These are phyloP conservation scores for Drosophila athabasca DNA, from an alignment of 1,140 invertebrate genomes.

Conservation along the genomic window DNA sequence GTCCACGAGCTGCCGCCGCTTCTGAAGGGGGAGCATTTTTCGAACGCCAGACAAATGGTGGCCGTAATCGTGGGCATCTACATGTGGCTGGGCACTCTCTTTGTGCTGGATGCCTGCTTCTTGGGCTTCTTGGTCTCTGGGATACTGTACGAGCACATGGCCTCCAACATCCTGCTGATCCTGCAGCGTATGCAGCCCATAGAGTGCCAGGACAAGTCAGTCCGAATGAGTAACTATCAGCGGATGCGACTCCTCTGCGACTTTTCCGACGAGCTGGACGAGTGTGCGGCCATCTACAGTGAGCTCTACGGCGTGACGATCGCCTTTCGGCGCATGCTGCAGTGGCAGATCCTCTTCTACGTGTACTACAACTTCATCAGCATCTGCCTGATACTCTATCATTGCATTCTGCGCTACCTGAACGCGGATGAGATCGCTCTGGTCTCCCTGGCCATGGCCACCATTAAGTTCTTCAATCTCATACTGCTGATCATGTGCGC, in stretches of 20 bases:
- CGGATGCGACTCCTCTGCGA: conserved; percentile 63
- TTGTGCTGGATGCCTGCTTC: conserved; percentile 65
- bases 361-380: conserved; percentile 71
- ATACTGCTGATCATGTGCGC: conserved; percentile 68
- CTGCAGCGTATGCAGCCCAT: conserved; percentile 53
- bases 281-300: conserved; percentile 54
- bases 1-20: conserved; percentile 54
- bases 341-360: conserved; percentile 72
- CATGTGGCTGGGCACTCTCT: conserved; percentile 71
- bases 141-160: conserved; percentile 67
- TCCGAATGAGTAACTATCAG: conserved; percentile 43
- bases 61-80: conserved; percentile 44
- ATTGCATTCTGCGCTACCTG: conserved; percentile 56
- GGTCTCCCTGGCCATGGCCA: conserved; percentile 40
- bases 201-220: conserved; percentile 19
- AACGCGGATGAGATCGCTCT: conserved; percentile 28
- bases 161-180: conserved; percentile 51
- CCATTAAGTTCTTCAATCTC: conserved; percentile 59
- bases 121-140: conserved; percentile 64
- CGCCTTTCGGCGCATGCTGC: conserved; percentile 56
- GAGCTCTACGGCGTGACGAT: conserved; percentile 58
- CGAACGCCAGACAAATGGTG: background rate
- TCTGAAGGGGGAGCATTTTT: conserved; percentile 1
- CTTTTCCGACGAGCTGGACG: conserved; percentile 59
- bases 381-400: conserved; percentile 63